These are phyloP conservation scores for Macrotrachela quadricornifera DNA, from an alignment of 1,140 invertebrate species.

Conservation along the genomic window DNA sequence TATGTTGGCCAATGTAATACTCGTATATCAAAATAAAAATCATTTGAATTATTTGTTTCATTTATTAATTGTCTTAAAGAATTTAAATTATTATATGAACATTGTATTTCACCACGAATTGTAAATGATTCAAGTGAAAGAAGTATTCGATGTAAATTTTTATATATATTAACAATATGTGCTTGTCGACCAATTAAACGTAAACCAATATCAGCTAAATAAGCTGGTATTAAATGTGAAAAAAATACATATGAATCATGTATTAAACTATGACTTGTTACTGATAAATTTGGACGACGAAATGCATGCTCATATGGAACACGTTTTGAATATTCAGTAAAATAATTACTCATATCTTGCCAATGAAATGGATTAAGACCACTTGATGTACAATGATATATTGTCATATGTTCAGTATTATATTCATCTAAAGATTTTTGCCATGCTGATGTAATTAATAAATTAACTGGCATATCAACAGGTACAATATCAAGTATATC, in stretches of 20 bases:
- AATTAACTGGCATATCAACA: slow-evolving; percentile 28
- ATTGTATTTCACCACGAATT: slow-evolving; percentile 41
- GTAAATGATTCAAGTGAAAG: slow-evolving; percentile 39
- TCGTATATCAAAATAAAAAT: slow-evolving; percentile 21
- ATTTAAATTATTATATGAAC: slow-evolving; percentile 25
- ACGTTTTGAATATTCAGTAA: slow-evolving; percentile 24
- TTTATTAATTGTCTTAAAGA: slow-evolving; percentile 15
- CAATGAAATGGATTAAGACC: slow-evolving; percentile 66
- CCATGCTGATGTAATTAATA: slow-evolving; percentile 25
- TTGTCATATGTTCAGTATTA: slow-evolving; percentile 8
- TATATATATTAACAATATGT: slow-evolving; percentile 12
- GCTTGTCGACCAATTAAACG: slow-evolving; percentile 24
- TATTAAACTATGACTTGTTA: slow-evolving; percentile 17
- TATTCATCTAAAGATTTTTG: slow-evolving; percentile 15
- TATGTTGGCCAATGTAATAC: slow-evolving; percentile 23
- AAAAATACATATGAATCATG: slow-evolving; percentile 28
- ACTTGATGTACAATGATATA: slow-evolving; percentile 74
- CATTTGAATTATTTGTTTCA: slow-evolving; percentile 17
- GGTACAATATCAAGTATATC: slow-evolving; percentile 28
- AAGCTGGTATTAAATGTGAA: slow-evolving; percentile 28
- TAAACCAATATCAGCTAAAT: slow-evolving; percentile 22
- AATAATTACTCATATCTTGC: slow-evolving; percentile 36
- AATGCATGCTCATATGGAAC: slow-evolving; percentile 17
- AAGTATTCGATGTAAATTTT: slow-evolving; percentile 4
- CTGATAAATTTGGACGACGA: slow-evolving; percentile 6